A percentile compares a stretch with the other conserved stretches of the same genome.
Conservation (phyloP, 1,140 invertebrate genomes). For the Melanaphis sacchari region DNA sequence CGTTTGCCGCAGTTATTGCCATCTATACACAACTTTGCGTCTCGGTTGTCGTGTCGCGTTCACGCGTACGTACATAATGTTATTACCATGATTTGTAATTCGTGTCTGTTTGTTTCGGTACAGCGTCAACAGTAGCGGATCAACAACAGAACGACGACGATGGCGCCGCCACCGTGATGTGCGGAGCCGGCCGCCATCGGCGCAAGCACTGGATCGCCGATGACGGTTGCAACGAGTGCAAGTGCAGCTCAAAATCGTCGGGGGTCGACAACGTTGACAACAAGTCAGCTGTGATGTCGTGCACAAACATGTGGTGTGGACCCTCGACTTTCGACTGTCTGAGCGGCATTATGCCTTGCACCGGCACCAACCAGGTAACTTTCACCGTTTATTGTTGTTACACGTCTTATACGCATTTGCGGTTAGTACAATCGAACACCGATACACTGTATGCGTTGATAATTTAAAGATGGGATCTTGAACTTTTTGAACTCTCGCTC, state of each 20-base stretch:
- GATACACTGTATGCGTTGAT: background rate
- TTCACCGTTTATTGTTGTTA: background rate
- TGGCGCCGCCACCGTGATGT: background rate
- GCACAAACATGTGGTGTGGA: constrained; percentile 49
- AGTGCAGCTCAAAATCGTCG: background rate
- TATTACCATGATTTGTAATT: background rate
- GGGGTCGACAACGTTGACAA: background rate
- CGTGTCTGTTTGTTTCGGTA: background rate
- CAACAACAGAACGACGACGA: background rate
- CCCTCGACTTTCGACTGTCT: constrained; percentile 14
- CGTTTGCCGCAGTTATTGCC: background rate
- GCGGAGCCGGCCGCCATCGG: background rate
- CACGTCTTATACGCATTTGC: background rate
- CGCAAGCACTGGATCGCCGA: constrained; percentile 7
- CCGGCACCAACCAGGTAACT: constrained; percentile 46
- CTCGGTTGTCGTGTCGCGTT: background rate
- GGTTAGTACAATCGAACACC: background rate
- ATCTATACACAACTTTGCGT: background rate
- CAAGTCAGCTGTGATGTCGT: background rate
- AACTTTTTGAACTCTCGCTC: background rate
- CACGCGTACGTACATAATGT: background rate
- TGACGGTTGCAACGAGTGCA: constrained; percentile 46
- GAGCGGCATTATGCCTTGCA: background rate
- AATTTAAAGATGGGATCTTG: background rate
- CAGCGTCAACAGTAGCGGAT: background rate